Conservation (phyloP, 2,797 vertebrate species). For the Psittacula echo region DNA sequence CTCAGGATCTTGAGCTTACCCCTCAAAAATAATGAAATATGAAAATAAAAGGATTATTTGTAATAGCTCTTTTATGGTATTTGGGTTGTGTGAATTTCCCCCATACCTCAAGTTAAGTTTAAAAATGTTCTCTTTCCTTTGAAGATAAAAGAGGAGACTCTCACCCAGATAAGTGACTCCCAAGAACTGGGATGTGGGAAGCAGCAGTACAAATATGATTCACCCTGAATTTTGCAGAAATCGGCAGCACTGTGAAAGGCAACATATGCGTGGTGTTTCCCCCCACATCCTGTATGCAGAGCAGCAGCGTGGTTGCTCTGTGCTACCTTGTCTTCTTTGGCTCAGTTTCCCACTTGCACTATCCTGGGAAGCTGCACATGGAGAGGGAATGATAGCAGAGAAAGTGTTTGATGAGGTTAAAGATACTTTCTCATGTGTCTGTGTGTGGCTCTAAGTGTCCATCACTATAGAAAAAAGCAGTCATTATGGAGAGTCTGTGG, state of each 20-base stretch:
- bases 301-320: not conserved
- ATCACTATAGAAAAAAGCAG: conserved; percentile 15
- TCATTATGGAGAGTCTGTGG: not conserved
- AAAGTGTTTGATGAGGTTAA: not conserved
- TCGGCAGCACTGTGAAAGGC: accelerated
- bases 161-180: not conserved
- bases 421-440: not conserved
- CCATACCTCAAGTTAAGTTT: not conserved
- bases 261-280: not conserved
- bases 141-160: conserved; percentile 1
- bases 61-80: not conserved
- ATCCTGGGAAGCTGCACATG: not conserved
- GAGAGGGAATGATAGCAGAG: not conserved
- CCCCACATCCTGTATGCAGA: not conserved
- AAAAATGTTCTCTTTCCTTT: not conserved
- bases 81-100: not conserved
- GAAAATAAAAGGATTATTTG: not conserved
- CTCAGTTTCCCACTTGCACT: not conserved
- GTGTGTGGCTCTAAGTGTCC: not conserved
- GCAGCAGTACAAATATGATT: not conserved
- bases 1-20: not conserved
- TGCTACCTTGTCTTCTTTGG: not conserved
- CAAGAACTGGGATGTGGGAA: not conserved
- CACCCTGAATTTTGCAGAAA: conserved; percentile 7
- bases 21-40: not conserved